A percentile compares a stretch with the other conserved stretches of the same genome.
These are phyloP conservation scores for Chironomus striatipennis DNA, from an alignment of 1,140 invertebrate genomes.

Conservation along the genomic window DNA sequence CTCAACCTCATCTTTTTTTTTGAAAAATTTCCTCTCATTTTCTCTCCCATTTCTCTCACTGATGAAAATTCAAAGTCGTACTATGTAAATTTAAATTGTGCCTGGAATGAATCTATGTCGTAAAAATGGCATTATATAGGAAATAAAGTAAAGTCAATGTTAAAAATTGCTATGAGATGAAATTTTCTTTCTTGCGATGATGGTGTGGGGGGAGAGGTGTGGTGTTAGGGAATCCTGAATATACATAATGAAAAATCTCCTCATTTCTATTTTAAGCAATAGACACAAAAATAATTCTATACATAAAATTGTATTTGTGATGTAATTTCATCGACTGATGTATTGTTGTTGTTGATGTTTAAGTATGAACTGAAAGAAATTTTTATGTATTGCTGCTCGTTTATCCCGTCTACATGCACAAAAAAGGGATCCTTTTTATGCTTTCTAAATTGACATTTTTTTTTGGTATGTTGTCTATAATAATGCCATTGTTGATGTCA, in stretches of 20 bases:
- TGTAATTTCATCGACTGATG: background rate
- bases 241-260: too few species aligned
- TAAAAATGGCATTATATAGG: background rate
- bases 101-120: background rate
- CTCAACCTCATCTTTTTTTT: too few species aligned
- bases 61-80: background rate
- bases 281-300: too few species aligned
- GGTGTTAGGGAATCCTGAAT: too few species aligned
- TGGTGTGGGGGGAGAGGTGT: too few species aligned
- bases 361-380: background rate
- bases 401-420: background rate
- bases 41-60: background rate
- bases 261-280: too few species aligned
- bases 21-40: background rate
- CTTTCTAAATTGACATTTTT: background rate
- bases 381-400: background rate
- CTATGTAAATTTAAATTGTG: constrained; percentile 3
- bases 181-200: too few species aligned
- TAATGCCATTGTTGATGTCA: background rate
- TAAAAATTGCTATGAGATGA: background rate
- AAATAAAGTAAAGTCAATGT: background rate
- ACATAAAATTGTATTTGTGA: constrained; percentile 11
- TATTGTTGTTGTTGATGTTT: too few species aligned
- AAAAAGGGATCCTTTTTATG: background rate
- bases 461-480: background rate